Conservation (phyloP, 37 sponge, comb jelly and placozoan species). For the Chondrilla cf. caribensis region DNA sequence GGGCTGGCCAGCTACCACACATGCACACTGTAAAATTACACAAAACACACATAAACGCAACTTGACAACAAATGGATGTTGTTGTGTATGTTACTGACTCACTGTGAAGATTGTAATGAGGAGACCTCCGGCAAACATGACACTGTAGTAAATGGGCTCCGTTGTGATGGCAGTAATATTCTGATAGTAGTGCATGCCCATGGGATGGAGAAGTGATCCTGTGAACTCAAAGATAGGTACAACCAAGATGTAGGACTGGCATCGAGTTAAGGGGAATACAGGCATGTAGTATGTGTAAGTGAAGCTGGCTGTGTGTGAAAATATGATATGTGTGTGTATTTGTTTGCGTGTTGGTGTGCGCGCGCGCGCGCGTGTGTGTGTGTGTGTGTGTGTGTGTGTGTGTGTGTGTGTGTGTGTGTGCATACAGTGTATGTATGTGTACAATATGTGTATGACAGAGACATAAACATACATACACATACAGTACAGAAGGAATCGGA, state of each 20-base stretch:
- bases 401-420: background rate
- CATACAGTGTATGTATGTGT: background rate
- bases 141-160: too few species aligned
- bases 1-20: too few species aligned
- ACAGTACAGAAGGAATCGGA: background rate
- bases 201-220: too few species aligned
- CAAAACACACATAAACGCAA: too few species aligned
- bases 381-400: background rate
- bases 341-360: conserved; percentile 31
- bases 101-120: too few species aligned
- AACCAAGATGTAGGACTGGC: background rate
- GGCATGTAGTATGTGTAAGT: conserved; percentile 11
- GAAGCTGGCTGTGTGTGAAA: conserved; percentile 22
- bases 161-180: too few species aligned
- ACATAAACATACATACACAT: background rate
- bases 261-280: background rate
- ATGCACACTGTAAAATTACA: too few species aligned
- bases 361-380: conserved; percentile 9
- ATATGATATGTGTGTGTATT: conserved; percentile 28
- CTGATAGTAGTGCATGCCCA: too few species aligned
- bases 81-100: too few species aligned
- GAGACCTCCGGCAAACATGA: too few species aligned
- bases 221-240: background rate
- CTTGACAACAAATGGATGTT: too few species aligned
- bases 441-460: background rate